Base-by-base conservation (phyloP, 2,888 invertebrate genomes). In the Macrophya alboannulata region DNA sequence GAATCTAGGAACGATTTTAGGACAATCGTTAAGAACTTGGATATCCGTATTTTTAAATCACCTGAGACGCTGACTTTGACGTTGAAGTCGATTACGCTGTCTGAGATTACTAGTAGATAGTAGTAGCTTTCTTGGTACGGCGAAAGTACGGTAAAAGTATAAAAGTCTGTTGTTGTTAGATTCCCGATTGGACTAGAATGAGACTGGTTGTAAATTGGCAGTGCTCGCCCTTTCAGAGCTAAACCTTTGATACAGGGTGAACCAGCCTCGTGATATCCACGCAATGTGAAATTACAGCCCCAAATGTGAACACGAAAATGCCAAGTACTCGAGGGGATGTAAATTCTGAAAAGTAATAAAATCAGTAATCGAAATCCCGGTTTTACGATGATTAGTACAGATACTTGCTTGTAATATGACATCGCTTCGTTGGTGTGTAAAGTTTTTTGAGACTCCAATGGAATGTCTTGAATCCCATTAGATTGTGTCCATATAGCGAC, bases 81-180 rank as follows among this genome's bases (percentile, higher is more conserved):
- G 86, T 93, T 93, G 86, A 94, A 94, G 37, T 92, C 91, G 76
- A 94, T 93, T 76, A 93, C 90, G 85, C 92, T 93, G 86, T 92
- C 92, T 1, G 94, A 92, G 31, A 94, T 91, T 48, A 95, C 91
- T 87, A 94, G 90, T 71, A 95, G 88, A 90, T 94, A 94, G 89
- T 94, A 94, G 90, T 94, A 94, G 59, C 92, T 92, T 87, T 94
- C 94, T 85, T 94, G 94, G 86, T 90, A 94, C 0, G 94, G 94
- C 62, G 94, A 91, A 21, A 89, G 88, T 90, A 94, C 94, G 4
- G 88, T 89, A 85, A 94, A 94, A 1, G 90, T 91, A 86, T 94
- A 92, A 68, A 89, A 91, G 87, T 90, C 91, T 40, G 89, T 89
- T 31, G 89, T 90, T 12, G 91, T 91, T 15, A 94, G 87, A 88